phyloP scores from a whole-genome alignment of 1,140 invertebrate species.

The Andrena cerasifolii region DNA sequence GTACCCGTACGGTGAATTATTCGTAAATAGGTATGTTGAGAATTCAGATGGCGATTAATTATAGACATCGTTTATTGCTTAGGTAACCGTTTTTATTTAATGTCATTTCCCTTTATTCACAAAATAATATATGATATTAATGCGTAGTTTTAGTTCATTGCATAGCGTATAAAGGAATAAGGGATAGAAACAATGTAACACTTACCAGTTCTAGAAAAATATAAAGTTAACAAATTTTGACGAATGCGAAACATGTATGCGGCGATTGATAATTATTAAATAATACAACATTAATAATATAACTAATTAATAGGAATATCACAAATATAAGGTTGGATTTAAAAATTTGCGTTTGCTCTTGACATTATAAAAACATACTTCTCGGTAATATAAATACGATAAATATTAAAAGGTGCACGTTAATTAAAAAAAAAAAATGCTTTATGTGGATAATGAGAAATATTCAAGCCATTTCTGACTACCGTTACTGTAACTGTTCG shows the following conservation, averaged over 20 bases:
- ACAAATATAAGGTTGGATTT: conserved; percentile 13
- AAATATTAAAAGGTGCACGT: conserved; percentile 13
- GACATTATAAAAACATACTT: conserved; percentile 14
- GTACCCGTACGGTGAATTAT: too few relatives aligned
- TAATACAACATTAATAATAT: conserved; percentile 26
- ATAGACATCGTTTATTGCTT: conserved; percentile 9
- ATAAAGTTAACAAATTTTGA: conserved; percentile 23
- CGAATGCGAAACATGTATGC: not conserved
- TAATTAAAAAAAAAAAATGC: conserved; percentile 7
- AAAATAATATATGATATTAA: conserved; percentile 16
- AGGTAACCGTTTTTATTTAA: conserved; percentile 26
- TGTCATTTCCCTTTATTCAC: conserved; percentile 19
- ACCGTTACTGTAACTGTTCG: conserved; percentile 5
- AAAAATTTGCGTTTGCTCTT: not conserved
- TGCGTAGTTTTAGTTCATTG: not conserved
- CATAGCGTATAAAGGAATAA: not conserved
- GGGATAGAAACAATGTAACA: not conserved
- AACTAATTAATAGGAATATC: conserved; percentile 24
- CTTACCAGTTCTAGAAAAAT: conserved; percentile 18
- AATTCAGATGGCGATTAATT: too few relatives aligned
- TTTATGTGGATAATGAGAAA: conserved; percentile 7
- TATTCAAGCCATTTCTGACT: not conserved
- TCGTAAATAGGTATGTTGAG: too few relatives aligned
- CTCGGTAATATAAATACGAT: not conserved
- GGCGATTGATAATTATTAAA: not conserved